These are phyloP conservation scores for Crypturellus tataupa DNA, from an alignment of 2,797 vertebrate genomes.

Conservation along the genomic window DNA sequence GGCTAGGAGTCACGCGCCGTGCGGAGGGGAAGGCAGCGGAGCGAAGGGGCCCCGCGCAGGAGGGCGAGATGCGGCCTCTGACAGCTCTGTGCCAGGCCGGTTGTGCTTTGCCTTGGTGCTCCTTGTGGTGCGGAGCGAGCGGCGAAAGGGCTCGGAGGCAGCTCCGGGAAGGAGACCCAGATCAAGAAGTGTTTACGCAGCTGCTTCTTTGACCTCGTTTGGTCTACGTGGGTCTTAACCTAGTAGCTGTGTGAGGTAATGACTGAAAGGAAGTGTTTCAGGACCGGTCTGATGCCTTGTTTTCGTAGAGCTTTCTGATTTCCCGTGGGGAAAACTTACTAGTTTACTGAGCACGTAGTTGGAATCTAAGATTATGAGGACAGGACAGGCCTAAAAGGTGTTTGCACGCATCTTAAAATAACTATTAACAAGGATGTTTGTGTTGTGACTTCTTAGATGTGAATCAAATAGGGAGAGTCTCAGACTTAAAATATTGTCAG, in stretches of 20 bases:
- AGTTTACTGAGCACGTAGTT: not conserved
- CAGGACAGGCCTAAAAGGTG: not conserved
- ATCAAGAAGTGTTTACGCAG: not conserved
- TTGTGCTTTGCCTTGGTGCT: no score
- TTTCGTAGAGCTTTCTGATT: not conserved
- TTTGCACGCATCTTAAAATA: not conserved
- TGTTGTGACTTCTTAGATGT: not conserved
- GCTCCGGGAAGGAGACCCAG: not conserved
- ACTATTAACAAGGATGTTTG: not conserved
- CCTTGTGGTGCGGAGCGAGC: no score
- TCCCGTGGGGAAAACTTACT: not conserved
- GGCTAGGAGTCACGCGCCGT: no score
- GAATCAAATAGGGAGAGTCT: not conserved
- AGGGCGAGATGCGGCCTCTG: no score
- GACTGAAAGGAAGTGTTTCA: not conserved
- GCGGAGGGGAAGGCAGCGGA: no score
- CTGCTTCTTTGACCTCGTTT: not conserved
- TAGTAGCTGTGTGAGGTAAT: not conserved
- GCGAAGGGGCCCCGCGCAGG: no score
- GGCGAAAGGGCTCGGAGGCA: no score
- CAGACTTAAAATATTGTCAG: not conserved
- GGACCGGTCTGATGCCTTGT: not conserved
- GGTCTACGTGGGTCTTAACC: not conserved
- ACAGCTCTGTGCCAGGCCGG: not conserved
- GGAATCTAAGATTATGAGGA: not conserved